phyloP scores from a whole-genome alignment of 2,113 vertebrate species.

The Grantiella picta region DNA sequence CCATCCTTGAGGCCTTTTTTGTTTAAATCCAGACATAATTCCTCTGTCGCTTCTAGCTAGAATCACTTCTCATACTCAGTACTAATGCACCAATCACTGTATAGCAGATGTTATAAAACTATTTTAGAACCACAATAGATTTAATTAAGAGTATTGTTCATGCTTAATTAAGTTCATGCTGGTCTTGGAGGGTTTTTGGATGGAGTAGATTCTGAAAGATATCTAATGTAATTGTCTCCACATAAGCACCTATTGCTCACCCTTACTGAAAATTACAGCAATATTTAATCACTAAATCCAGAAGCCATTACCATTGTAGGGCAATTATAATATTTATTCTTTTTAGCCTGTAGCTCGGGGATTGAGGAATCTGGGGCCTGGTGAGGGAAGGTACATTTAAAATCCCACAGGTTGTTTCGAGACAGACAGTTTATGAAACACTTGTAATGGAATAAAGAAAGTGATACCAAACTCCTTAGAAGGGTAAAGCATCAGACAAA shows the following conservation, averaged over 20 bases:
- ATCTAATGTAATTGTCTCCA: neutral
- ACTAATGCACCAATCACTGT: neutral
- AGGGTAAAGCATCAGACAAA: neutral
- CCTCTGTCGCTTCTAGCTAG: neutral
- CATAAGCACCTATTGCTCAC: neutral
- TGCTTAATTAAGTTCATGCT: neutral
- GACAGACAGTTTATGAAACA: neutral
- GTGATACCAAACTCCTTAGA: neutral
- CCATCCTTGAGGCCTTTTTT: neutral
- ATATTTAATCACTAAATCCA: neutral
- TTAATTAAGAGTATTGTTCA: neutral
- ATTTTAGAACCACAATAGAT: neutral
- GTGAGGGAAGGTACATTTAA: neutral
- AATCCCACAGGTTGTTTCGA: neutral
- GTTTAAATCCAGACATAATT: neutral
- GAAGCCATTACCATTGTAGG: neutral
- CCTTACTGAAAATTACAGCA: neutral
- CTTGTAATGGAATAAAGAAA: neutral
- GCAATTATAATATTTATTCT: neutral
- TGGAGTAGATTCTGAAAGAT: neutral
- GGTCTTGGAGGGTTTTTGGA: neutral
- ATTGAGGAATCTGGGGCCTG: neutral
- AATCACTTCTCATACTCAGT: neutral
- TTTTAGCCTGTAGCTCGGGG: neutral
- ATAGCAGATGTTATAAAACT: neutral